Base-by-base conservation (phyloP, 1,140 invertebrate species). In the Papilio machaon region DNA sequence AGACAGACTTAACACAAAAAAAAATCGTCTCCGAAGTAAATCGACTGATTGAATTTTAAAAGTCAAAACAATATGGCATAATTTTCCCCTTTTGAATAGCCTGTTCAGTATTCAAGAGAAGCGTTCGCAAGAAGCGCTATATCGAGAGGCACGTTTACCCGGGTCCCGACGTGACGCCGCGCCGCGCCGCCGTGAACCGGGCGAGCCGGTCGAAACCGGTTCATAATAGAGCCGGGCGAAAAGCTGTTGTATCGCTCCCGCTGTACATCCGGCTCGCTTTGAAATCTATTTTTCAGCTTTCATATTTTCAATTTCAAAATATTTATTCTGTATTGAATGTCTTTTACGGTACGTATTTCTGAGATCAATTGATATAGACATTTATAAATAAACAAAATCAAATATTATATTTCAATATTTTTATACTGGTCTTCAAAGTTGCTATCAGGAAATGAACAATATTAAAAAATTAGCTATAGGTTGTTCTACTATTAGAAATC, bases 151-250 rank as follows among this genome's bases (percentile, higher is more conserved):
- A 76, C 74, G 74, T 76, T 23, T 76, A 76, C 43, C 73, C 46
- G 74, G 74, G 43, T 47, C 19, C 47, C 74, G 74, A 76, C 74
- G 74, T 76, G 74, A 30, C 46, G 46, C n/a, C 47, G 54, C 49
- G 49, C 49, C 54, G 54, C 17, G 15, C 3, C 17, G 54, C 54
- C 7, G 54, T 43, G 35, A 70, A 70, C 67, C 73, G 73, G 73
- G 74, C 74, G 43, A 54, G 13, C 74, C 74, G 70, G 49, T 47
- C 58, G 43, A 80, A 82, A 76, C 78, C 67, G 81, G 81, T 77
- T 76, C 43, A 76, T 47, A 76, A 76, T 81, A 47, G 38, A 67
- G 43, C 80, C 43, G 58, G 54, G 43, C 79, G 35, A 13, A 70
- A 38, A 35, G 64, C 19, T 17, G 73, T 52, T 49, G 46, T 76